Base-by-base conservation (phyloP, 23 tunicate genomes). In the Corella eumyota region DNA sequence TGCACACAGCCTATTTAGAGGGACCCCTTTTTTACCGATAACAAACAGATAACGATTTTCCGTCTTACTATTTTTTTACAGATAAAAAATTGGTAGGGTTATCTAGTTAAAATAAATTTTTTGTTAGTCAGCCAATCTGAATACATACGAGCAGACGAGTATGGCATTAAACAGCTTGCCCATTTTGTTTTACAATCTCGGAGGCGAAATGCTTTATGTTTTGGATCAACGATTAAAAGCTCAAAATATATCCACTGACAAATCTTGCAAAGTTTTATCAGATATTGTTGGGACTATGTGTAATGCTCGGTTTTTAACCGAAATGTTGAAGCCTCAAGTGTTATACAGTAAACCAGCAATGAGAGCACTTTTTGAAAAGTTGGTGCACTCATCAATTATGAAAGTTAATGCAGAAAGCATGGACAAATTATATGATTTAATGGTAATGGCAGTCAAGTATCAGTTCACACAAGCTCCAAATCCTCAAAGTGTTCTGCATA, bases 141-240 rank as follows among this genome's bases (percentile, higher is more conserved):
- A n/a, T n/a, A n/a, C n/a, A n/a, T n/a, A n/a, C n/a, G n/a, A n/a
- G n/a, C n/a, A n/a, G n/a, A n/a, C n/a, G n/a, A 62, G 15, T 25
- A 88, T 88, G 96, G 74, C 88, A 3, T 56, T 19, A n/a, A 33
- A 65, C 24, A 58, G 69, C 24, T 30, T 78, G 47, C 96, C 96
- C 0, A 72, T 88, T 37, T 34, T 88, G 61, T 88, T 62, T 50
- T 78, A 65, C 51, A 88, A 88, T 30, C 67, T 88, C 26, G 88
- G 77, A 30, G 96, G 96, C 6, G 96, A 88, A 47, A 88, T 88
- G 96, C 68, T 88, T 35, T 88, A 78, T 68, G 96, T 88, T 20
- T 64, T 88, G 34, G 78, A 88, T 30, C 96, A 88, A 70, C 88
- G 96, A 2, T 50, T 88, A 37, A 32, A 48, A 17, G 85, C 96